Evolutionary conservation across 2,113 vertebrate species (phyloP).

Genomic region (Serinus canaria): DNA sequence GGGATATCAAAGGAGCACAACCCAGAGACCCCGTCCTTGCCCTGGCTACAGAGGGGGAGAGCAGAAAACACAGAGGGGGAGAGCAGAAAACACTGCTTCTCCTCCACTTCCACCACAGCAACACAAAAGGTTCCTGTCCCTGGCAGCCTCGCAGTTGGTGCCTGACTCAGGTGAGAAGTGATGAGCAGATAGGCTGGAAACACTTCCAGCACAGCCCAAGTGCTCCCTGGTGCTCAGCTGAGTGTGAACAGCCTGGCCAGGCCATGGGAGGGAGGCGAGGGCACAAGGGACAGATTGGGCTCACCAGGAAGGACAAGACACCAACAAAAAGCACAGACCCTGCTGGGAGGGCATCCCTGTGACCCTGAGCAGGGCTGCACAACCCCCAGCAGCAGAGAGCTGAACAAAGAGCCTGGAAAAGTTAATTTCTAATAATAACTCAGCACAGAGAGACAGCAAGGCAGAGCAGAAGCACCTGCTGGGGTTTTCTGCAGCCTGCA

Average conservation of each 20-base stretch:
- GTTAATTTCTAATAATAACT: background rate
- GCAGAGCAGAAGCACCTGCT: background rate
- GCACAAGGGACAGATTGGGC: rapidly evolving
- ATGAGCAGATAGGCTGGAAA: background rate
- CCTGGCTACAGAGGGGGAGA: background rate
- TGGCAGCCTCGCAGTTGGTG: rapidly evolving
- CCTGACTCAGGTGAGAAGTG: background rate
- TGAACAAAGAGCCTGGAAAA: background rate
- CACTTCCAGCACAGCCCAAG: background rate
- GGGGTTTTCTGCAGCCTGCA: background rate
- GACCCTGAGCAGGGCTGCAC: rapidly evolving
- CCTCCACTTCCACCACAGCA: background rate
- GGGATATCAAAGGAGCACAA: background rate
- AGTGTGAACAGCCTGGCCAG: background rate
- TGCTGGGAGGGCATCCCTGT: background rate
- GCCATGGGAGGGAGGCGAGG: too few species aligned
- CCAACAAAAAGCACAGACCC: background rate
- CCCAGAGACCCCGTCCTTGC: background rate
- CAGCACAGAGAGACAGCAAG: background rate
- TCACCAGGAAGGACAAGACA: rapidly evolving
- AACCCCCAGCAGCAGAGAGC: background rate
- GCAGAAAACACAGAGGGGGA: background rate
- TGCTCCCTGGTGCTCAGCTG: background rate
- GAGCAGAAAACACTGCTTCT: too few species aligned
- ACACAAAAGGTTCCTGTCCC: rapidly evolving